phyloP scores from a whole-genome alignment of 1,140 invertebrate species.

The Nephila pilipes region DNA sequence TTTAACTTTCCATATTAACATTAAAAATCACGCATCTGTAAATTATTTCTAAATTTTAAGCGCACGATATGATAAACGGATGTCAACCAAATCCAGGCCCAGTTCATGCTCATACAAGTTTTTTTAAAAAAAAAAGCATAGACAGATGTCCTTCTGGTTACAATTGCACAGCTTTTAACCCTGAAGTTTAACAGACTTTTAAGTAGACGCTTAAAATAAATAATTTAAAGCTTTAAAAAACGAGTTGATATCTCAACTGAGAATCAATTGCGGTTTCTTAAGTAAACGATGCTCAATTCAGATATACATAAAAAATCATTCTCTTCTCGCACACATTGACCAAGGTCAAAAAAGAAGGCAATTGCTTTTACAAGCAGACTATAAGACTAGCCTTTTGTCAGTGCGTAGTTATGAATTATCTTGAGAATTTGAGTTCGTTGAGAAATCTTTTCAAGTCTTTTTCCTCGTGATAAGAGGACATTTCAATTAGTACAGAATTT shows the following conservation, averaged over 20 bases:
- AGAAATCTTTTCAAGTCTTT: neutral
- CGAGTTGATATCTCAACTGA: neutral
- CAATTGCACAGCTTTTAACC: neutral
- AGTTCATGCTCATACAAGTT: too few species aligned
- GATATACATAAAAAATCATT: neutral
- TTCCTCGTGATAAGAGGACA: neutral
- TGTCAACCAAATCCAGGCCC: too few species aligned
- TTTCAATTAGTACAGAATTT: neutral
- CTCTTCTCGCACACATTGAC: neutral
- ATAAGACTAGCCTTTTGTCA: neutral
- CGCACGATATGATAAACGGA: too few species aligned
- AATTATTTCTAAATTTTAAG: too few species aligned
- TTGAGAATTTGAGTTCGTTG: neutral
- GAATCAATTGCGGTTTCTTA: neutral
- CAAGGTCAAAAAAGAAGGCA: neutral
- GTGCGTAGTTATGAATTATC: neutral
- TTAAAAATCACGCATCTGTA: too few species aligned
- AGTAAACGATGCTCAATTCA: neutral
- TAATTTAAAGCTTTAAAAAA: neutral
- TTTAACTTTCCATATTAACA: too few species aligned
- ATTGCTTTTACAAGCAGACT: neutral
- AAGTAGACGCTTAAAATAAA: constrained; percentile 24
- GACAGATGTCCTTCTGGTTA: too few species aligned
- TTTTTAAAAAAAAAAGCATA: too few species aligned
- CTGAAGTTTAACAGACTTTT: neutral